Evolutionary conservation across 2,888 invertebrate genomes (phyloP).

Genomic region (Pseudococcus viburni): DNA sequence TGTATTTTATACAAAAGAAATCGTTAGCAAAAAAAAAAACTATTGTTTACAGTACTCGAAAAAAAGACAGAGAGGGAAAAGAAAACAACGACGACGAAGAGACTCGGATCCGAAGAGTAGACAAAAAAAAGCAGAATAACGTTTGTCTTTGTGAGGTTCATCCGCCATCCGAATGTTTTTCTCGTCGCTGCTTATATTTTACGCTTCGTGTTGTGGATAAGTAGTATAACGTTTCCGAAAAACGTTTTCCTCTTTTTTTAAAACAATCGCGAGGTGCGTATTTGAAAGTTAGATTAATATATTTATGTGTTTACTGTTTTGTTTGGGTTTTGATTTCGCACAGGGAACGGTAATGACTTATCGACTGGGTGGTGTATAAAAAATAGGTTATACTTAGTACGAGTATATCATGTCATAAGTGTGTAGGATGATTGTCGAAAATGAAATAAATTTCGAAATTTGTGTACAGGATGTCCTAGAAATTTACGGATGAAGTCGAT

Average conservation of each 20-base stretch:
- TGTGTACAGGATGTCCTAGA: no score
- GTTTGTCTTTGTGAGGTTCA: conserved; percentile 47
- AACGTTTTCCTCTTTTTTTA: conserved; percentile 14
- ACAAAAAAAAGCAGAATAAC: conserved; percentile 36
- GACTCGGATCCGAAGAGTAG: background rate
- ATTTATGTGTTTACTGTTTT: background rate
- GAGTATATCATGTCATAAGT: no score
- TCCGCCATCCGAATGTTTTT: conserved; percentile 11
- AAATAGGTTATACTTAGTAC: no score
- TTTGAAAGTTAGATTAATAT: conserved; percentile 43
- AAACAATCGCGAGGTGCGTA: conserved; percentile 11
- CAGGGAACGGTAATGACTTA: background rate
- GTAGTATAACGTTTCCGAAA: conserved; percentile 43
- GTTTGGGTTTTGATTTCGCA: background rate
- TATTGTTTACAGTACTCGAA: conserved; percentile 51
- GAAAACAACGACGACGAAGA: background rate
- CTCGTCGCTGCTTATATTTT: conserved; percentile 41
- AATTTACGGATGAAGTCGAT: no score
- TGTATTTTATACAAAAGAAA: conserved; percentile 35
- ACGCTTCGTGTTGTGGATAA: conserved; percentile 50
- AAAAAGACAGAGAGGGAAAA: background rate
- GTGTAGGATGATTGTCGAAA: no score
- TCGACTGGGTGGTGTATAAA: no score
- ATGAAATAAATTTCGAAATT: no score
- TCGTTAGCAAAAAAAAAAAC: conserved; percentile 26